phyloP scores from a whole-genome alignment of 2,113 vertebrate species.

The Thryonomys swinderianus region DNA sequence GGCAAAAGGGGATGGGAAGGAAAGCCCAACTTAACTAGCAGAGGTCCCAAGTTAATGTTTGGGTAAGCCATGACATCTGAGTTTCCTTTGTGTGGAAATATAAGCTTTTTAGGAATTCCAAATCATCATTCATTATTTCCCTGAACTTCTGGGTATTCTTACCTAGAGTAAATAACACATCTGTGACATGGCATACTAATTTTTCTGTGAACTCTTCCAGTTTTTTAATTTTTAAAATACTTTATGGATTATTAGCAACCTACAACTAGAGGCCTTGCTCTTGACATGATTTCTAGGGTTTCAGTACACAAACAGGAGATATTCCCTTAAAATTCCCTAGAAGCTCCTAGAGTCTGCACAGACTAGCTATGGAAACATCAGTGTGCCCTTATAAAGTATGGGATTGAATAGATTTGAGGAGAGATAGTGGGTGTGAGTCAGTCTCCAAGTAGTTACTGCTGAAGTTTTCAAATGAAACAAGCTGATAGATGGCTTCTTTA shows the following conservation, averaged over 20 bases:
- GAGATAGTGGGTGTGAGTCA: conserved; percentile 15
- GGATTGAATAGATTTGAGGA: conserved; percentile 12
- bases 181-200: not conserved
- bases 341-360: not conserved
- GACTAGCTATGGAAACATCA: not conserved
- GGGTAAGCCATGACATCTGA: not conserved
- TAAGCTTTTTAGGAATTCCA: conserved; percentile 19
- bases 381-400: not conserved
- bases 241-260: not conserved
- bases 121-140: not conserved
- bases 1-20: not conserved
- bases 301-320: conserved; percentile 1
- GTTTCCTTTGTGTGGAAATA: conserved; percentile 6
- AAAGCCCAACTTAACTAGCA: not conserved
- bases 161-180: not conserved
- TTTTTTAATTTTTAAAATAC: not conserved
- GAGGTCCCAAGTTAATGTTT: not conserved
- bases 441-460: conserved; percentile 1
- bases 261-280: conserved; percentile 21
- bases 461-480: conserved; percentile 23
- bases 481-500: not conserved
- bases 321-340: conserved; percentile 15
- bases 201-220: not conserved
- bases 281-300: not conserved
- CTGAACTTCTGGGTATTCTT: not conserved